Conservation (phyloP, 2,113 vertebrate species). For the Tachycineta bicolor region DNA sequence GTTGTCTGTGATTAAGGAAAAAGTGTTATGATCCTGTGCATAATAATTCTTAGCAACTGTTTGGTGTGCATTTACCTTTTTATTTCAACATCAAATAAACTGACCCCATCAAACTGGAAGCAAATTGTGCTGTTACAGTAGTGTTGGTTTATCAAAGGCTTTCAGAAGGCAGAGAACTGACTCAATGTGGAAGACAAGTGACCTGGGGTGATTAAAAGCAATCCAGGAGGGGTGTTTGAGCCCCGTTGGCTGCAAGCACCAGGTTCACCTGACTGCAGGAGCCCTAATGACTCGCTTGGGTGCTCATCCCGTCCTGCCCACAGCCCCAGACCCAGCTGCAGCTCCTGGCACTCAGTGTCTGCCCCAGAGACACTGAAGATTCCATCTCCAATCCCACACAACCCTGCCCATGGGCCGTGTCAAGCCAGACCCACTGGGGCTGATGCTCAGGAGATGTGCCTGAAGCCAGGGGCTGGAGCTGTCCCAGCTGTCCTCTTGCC, state of each 20-base stretch:
- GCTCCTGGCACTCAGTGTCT: background rate
- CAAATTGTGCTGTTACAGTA: background rate
- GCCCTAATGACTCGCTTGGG: too few relatives aligned
- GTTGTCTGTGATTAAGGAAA: background rate
- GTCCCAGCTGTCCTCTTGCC: accelerated
- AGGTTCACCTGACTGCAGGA: background rate
- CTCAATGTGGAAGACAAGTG: background rate
- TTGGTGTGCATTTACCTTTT: background rate
- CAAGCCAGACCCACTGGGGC: accelerated
- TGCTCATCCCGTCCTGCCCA: too few relatives aligned
- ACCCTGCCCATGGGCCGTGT: accelerated
- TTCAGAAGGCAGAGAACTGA: background rate
- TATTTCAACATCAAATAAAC: background rate
- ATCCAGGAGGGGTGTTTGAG: background rate
- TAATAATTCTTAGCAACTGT: background rate
- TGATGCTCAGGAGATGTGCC: background rate
- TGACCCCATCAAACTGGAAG: background rate
- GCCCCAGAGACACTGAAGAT: background rate
- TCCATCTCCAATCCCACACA: background rate
- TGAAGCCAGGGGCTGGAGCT: background rate
- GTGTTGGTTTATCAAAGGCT: background rate
- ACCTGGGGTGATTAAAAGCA: background rate
- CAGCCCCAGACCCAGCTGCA: too few relatives aligned
- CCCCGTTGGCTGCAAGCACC: background rate
- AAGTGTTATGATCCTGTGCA: background rate